Conservation (phyloP, 2,797 vertebrate species). For the Falco cherrug region DNA sequence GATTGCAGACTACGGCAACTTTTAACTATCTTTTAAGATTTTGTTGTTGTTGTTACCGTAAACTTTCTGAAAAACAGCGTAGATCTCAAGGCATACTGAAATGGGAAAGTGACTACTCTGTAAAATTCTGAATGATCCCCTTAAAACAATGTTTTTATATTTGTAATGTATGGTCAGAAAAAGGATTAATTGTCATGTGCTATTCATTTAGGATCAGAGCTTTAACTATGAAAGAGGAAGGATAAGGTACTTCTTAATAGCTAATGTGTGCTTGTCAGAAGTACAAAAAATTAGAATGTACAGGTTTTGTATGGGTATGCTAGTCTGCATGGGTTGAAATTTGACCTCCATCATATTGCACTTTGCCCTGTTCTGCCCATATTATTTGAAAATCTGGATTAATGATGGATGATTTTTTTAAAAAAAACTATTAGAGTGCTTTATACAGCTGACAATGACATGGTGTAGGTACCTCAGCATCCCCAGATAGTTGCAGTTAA, state of each 20-base stretch:
- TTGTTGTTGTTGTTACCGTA: neutral
- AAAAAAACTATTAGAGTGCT: neutral
- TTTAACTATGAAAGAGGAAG: neutral
- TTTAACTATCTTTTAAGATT: neutral
- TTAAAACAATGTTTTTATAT: neutral
- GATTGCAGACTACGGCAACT: neutral
- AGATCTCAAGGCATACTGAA: neutral
- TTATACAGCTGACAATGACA: neutral
- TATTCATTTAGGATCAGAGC: neutral
- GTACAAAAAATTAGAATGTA: neutral
- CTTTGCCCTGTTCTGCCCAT: neutral
- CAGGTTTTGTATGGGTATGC: fast-evolving
- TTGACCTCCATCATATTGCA: neutral
- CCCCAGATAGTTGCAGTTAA: neutral
- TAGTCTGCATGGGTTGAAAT: neutral
- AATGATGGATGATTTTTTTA: neutral
- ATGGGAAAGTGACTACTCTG: neutral
- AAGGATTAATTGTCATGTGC: neutral
- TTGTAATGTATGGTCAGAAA: neutral
- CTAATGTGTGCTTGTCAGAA: neutral
- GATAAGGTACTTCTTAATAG: neutral
- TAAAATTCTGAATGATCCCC: neutral
- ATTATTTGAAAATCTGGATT: neutral
- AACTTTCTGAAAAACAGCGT: neutral
- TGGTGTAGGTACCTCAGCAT: neutral